Conservation (phyloP, 2,113 vertebrate genomes). For the Syrmaticus mikado region DNA sequence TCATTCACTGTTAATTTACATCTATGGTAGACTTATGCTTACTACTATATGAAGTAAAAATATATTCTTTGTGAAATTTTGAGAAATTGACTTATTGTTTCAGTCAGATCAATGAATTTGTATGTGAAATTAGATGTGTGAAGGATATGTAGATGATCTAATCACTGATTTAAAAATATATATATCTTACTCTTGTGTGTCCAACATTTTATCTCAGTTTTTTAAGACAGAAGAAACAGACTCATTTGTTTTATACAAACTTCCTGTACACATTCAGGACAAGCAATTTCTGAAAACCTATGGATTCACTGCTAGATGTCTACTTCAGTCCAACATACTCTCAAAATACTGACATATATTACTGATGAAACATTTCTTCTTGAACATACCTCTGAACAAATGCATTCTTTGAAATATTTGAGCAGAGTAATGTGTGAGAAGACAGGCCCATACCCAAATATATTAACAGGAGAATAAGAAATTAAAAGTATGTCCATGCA, state of each 20-base stretch:
- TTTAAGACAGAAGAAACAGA: background rate
- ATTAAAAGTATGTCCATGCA: background rate
- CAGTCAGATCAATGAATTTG: background rate
- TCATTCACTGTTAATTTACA: slow-evolving; percentile 12
- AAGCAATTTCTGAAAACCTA: background rate
- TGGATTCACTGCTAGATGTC: background rate
- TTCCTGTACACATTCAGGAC: background rate
- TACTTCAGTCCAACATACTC: background rate
- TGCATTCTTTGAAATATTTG: background rate
- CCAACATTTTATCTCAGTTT: background rate
- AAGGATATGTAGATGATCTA: background rate
- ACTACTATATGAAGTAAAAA: background rate
- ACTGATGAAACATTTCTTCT: background rate
- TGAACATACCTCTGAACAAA: background rate
- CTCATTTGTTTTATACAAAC: background rate
- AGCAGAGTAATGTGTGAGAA: background rate
- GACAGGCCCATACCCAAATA: background rate
- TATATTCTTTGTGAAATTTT: background rate
- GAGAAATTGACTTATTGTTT: background rate
- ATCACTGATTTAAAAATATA: background rate
- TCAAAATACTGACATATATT: background rate
- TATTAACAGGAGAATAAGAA: background rate
- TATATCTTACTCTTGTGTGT: fast-evolving
- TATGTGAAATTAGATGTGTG: background rate
- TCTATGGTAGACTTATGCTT: background rate